Evolutionary conservation across 23 tunicate species (phyloP).

Genomic region (Phallusia fumigata): DNA sequence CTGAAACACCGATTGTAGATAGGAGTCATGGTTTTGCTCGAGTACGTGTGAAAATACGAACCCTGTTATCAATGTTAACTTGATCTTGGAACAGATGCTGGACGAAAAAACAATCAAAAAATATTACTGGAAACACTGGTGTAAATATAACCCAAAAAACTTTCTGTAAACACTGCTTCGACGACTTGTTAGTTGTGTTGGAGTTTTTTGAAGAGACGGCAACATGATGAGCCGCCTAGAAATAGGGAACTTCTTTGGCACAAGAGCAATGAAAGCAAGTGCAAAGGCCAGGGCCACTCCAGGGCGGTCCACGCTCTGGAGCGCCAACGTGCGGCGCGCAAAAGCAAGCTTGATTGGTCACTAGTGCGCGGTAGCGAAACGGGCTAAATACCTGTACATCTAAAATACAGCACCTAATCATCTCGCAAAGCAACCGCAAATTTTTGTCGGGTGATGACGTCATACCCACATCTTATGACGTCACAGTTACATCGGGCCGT

Average conservation of each 20-base stretch:
- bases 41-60: neutral
- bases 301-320: neutral
- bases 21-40: neutral
- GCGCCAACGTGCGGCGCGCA: slow-evolving; percentile 9
- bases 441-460: neutral
- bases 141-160: neutral
- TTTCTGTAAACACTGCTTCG: neutral
- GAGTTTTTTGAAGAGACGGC: neutral
- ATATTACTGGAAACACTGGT: neutral
- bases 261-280: neutral
- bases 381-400: neutral
- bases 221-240: neutral
- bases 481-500: slow-evolving; percentile 56
- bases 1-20: neutral
- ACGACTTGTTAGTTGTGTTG: neutral
- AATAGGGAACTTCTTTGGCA: neutral
- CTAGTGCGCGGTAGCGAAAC: neutral
- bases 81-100: neutral
- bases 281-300: neutral
- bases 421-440: neutral
- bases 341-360: neutral
- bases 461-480: neutral
- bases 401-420: neutral
- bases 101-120: neutral
- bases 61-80: neutral